Base-by-base conservation (phyloP, 2,888 invertebrate species). In the Cheilosia pagana region DNA sequence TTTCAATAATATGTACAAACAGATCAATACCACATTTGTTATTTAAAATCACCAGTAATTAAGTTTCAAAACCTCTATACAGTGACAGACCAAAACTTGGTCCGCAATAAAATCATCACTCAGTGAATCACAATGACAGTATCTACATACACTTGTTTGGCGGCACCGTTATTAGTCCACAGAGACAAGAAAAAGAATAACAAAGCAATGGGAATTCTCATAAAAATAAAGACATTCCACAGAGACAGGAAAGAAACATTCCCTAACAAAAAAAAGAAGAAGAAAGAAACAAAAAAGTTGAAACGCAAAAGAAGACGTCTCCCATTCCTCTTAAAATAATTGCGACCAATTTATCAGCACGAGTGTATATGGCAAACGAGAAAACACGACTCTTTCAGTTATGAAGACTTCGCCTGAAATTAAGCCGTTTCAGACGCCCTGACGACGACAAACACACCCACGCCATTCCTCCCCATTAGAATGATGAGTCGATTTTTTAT, bases 271-370 rank as follows among this genome's bases (percentile, higher is more conserved):
- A 21, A 10, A 50, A 41, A 10, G 0, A 60, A 60, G 53, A 60
- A 71, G n/a, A 19, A 57, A 21, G 1, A 59, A 25, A 39, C 21
- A 53, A 59, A 50, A 59, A n/a, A 48, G 50, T 23, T 19, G 19
- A 21, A 59, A 59, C 39, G 57, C 50, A 71, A 63, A 62, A 50
- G 21, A 25, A 53, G 43, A 72, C 72, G 35, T 62, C 43, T 52
- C 39, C 52, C 63, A 63, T 63, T 63, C 39, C 52, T 62, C 25
- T 12, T 43, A 53, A 72, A 72, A 53, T 72, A 74, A 74, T 63
- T 74, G 53, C 53, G 43, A 63, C 63, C 72, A 63, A 74, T 74
- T 74, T 63, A 74, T 74, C 72, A 55, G 45, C 72, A 16, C 23
- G 31, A 63, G 45, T 25, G n/a, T n/a, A n/a, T n/a, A 63, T 53